Evolutionary conservation across 2,113 vertebrate genomes (phyloP).

Genomic region (Scomber colias): DNA sequence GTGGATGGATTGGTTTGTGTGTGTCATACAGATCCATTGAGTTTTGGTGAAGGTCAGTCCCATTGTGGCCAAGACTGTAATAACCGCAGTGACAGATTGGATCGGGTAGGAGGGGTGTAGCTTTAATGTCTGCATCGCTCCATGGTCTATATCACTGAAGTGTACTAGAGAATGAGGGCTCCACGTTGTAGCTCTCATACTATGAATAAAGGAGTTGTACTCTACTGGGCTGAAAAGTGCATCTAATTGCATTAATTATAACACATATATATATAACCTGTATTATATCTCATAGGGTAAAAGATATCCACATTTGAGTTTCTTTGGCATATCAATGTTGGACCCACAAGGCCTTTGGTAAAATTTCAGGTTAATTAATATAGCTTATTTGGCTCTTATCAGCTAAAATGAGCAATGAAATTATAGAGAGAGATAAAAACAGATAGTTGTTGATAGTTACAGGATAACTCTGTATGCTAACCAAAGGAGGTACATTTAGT

Average conservation of each 20-base stretch:
- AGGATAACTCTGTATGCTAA: not conserved
- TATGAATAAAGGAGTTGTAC: not conserved
- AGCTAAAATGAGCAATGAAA: not conserved
- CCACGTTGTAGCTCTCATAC: not conserved
- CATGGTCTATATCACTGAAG: conserved; percentile 48
- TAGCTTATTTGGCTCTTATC: not conserved
- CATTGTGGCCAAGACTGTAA: conserved; percentile 73
- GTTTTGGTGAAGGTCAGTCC: conserved; percentile 79
- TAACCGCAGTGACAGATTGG: conserved; percentile 73
- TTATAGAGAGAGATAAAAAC: not conserved
- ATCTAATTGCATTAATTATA: not conserved
- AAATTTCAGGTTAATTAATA: not conserved
- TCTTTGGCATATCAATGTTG: not conserved
- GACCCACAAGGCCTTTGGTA: not conserved
- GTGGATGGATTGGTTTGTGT: conserved; percentile 57
- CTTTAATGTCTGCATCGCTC: conserved; percentile 66
- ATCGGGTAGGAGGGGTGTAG: conserved; percentile 46
- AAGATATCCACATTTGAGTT: not conserved
- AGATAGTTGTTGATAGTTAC: too few species aligned
- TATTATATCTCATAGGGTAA: not conserved
- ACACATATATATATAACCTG: too few species aligned
- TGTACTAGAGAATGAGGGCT: conserved; percentile 31
- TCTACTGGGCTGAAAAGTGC: not conserved
- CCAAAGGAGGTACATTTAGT: not conserved
- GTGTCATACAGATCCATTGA: conserved; percentile 74